Conservation (phyloP, 2,113 vertebrate species). For the Uropsilus gracilis region DNA sequence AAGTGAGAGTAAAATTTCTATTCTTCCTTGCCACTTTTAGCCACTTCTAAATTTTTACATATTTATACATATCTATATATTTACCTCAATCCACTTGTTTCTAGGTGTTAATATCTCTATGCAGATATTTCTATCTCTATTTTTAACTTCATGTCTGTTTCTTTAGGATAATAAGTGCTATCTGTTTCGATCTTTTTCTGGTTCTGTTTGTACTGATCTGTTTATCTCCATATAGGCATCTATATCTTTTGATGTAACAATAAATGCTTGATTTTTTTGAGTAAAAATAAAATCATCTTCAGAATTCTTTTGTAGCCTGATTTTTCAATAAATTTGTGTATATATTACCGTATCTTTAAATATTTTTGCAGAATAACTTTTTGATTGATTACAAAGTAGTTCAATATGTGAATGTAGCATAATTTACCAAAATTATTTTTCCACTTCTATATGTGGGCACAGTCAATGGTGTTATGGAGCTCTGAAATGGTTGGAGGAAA, state of each 20-base stretch:
- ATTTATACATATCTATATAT: too few relatives aligned
- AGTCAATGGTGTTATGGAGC: not conserved
- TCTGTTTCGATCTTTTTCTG: not conserved
- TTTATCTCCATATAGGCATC: not conserved
- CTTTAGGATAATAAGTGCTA: too few relatives aligned
- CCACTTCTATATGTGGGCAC: not conserved
- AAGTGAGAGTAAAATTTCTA: too few relatives aligned
- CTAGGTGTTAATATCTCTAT: too few relatives aligned
- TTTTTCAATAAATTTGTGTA: not conserved
- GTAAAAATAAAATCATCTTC: not conserved
- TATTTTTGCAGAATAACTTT: constrained; percentile 5
- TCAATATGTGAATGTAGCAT: not conserved
- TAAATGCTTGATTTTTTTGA: not conserved
- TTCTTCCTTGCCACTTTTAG: too few relatives aligned
- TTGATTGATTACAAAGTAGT: not conserved
- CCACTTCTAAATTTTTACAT: too few relatives aligned
- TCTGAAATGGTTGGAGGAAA: not conserved
- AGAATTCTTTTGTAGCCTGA: not conserved
- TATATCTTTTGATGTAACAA: not conserved
- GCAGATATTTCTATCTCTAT: too few relatives aligned
- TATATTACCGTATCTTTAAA: not conserved
- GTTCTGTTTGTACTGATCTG: not conserved
- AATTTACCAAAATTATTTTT: not conserved
- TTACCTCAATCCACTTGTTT: too few relatives aligned
- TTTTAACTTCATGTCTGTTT: too few relatives aligned